A percentile compares a stretch with the other conserved stretches of the same genome.
Evolutionary conservation across 2,113 vertebrate genomes (phyloP).

Genomic region (Himantopus leucocephalus): DNA sequence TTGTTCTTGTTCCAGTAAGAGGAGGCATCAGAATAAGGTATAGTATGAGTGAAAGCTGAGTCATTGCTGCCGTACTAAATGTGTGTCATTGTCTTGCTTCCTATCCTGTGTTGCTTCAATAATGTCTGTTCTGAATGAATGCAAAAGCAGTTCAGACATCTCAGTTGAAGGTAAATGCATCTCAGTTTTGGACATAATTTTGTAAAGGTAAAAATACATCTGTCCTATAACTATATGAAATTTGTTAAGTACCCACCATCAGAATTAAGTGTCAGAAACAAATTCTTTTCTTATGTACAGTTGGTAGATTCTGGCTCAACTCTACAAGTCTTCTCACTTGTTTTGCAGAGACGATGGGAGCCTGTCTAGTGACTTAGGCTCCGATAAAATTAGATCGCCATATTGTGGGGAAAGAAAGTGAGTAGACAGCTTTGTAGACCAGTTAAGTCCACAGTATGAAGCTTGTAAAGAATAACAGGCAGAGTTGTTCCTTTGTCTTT

Average conservation of each 20-base stretch:
- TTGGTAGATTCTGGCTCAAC: not conserved
- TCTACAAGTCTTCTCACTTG: not conserved
- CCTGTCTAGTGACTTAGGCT: not conserved
- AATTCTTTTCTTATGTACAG: not conserved
- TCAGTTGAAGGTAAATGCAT: not conserved
- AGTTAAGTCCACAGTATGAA: not conserved
- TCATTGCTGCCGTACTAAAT: not conserved
- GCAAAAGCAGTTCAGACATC: not conserved
- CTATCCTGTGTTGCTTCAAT: not conserved
- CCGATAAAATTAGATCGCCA: not conserved
- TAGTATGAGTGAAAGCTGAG: conserved; percentile 19
- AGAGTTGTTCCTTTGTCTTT: conserved; percentile 57
- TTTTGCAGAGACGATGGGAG: not conserved
- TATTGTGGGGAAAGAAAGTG: not conserved
- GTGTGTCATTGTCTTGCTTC: not conserved
- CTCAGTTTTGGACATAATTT: not conserved
- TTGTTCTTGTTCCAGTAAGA: conserved; percentile 36
- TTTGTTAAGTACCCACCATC: not conserved
- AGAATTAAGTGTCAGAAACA: not conserved
- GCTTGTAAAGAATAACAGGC: conserved; percentile 10
- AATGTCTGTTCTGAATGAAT: not conserved
- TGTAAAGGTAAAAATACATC: not conserved
- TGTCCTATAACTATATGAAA: not conserved
- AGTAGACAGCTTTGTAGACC: not conserved
- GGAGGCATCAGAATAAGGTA: not conserved